phyloP scores from a whole-genome alignment of 2,888 invertebrate species.

The Drosophila parthenogenetica region DNA sequence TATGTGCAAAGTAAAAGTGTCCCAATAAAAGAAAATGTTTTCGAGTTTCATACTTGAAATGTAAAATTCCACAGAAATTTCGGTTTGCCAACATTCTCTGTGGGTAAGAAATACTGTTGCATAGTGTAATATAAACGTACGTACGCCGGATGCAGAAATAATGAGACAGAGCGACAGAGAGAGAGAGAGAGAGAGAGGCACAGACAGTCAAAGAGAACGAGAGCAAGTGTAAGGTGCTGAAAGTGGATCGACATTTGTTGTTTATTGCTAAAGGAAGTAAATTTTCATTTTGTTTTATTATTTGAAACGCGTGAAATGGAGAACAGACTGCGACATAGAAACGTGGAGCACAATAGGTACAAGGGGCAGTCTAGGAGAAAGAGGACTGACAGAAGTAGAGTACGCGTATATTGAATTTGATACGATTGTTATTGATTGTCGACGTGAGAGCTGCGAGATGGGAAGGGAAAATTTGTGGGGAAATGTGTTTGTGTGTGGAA shows the following conservation, averaged over 20 bases:
- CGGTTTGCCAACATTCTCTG: constrained; percentile 6
- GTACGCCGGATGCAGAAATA: constrained; percentile 3
- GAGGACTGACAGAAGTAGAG: not conserved
- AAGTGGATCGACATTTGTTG: constrained; percentile 65
- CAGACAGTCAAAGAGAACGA: not conserved
- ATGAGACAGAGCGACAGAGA: not conserved
- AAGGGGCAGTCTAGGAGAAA: not conserved
- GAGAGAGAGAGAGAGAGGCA: not conserved
- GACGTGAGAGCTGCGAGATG: constrained; percentile 17
- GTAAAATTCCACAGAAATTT: constrained; percentile 19
- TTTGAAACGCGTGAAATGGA: constrained; percentile 52
- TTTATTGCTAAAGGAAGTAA: constrained; percentile 72
- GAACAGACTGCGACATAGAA: constrained; percentile 15
- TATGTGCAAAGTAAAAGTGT: constrained; percentile 30
- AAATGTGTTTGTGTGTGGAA: constrained; percentile 34
- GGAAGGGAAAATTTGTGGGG: constrained; percentile 14
- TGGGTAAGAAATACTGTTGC: constrained; percentile 29
- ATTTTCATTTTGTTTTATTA: constrained; percentile 77
- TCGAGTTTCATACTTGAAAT: constrained; percentile 15
- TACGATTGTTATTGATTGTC: constrained; percentile 54
- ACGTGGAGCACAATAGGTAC: constrained; percentile 28
- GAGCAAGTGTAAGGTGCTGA: constrained; percentile 10
- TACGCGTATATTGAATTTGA: constrained; percentile 68
- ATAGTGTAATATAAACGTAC: constrained; percentile 42
- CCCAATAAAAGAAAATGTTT: constrained; percentile 37